Evolutionary conservation across 2,888 invertebrate species (phyloP).

Genomic region (Hyalella azteca): DNA sequence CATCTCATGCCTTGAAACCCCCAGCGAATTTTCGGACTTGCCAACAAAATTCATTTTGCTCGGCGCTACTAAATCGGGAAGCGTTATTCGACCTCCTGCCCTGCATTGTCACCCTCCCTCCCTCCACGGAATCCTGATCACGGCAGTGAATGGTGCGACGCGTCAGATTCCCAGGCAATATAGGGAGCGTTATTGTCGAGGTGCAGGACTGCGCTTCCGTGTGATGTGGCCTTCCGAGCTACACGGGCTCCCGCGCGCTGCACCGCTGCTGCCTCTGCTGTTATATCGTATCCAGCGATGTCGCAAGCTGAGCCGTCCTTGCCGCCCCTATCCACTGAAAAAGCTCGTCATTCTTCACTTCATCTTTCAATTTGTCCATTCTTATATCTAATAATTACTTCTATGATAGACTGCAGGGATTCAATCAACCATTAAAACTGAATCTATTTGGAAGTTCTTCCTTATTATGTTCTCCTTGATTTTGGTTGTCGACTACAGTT

Average conservation of each 20-base stretch:
- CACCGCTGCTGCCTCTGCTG: not conserved
- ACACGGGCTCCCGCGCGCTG: not conserved
- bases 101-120: not conserved
- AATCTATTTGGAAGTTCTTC: too few species aligned
- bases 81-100: not conserved
- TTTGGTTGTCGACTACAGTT: too few species aligned
- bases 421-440: not conserved
- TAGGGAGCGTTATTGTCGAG: constrained; percentile 1
- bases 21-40: not conserved
- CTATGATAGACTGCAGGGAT: not conserved
- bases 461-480: too few species aligned
- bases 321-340: not conserved
- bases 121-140: not conserved
- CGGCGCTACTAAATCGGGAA: not conserved
- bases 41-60: too few species aligned
- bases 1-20: not conserved
- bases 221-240: not conserved
- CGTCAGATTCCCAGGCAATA: not conserved
- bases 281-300: not conserved
- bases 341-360: not conserved
- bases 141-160: not conserved
- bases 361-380: not conserved
- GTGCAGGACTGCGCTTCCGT: not conserved
- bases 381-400: not conserved
- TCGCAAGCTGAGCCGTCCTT: not conserved